Percentiles rank a stretch among this genome's conserved stretches.
Evolutionary conservation across 2,113 vertebrate species (phyloP).

Genomic region (Regulus satrapa): DNA sequence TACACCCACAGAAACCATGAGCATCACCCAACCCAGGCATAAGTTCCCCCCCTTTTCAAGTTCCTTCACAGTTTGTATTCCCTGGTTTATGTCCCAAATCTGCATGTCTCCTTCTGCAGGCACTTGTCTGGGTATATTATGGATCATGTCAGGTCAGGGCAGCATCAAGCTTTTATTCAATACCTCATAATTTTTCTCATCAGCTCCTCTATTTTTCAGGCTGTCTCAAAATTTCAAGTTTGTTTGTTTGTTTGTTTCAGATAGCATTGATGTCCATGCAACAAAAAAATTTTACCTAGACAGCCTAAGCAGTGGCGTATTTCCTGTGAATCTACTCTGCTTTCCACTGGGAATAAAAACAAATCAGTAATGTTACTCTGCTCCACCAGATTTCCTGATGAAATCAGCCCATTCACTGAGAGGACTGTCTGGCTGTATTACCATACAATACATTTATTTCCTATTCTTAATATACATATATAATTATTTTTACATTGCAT

Average conservation of each 20-base stretch:
- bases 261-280: neutral
- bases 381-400: neutral
- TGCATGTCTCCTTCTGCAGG: neutral
- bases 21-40: neutral
- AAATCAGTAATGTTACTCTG: neutral
- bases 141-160: neutral
- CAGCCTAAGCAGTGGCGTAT: neutral
- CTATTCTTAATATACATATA: neutral
- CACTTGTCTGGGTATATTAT: neutral
- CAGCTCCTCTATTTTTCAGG: neutral
- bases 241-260: neutral
- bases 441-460: neutral
- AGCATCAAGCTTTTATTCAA: neutral
- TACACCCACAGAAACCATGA: neutral
- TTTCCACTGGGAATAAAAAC: neutral
- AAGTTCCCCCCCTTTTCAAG: neutral
- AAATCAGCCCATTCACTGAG: neutral
- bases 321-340: neutral
- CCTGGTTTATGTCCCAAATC: neutral
- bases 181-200: neutral
- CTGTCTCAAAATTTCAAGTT: neutral
- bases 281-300: neutral
- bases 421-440: neutral
- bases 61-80: neutral
- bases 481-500: conserved; percentile 19